Evolutionary conservation across 53 echinoderm and acorn worm genomes (phyloP).

Genomic region (Echinarachnius parma): DNA sequence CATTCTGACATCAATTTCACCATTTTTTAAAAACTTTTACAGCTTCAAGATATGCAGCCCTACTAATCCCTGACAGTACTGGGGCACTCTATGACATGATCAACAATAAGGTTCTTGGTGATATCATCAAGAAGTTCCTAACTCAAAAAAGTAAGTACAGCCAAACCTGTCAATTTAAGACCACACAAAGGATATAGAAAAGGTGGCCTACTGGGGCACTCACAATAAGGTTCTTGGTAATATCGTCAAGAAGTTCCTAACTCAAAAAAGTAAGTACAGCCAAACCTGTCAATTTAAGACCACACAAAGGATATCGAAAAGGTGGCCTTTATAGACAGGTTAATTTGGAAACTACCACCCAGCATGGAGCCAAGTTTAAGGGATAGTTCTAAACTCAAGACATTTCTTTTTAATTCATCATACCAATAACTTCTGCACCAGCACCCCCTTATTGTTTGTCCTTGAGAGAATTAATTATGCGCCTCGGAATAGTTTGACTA

Average conservation of each 20-base stretch:
- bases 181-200: no score
- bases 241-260: conserved; percentile 72
- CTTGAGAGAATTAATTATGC: no score
- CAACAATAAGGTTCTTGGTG: conserved; percentile 52
- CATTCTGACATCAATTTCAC: no score
- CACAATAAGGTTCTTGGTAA: conserved; percentile 53
- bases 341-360: no score
- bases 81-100: conserved; percentile 84
- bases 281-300: background rate
- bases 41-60: conserved; percentile 83
- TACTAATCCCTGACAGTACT: conserved; percentile 71
- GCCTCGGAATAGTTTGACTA: no score
- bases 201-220: conserved; percentile 77
- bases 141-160: conserved; percentile 67
- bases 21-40: background rate
- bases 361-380: no score
- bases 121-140: conserved; percentile 75
- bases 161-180: background rate
- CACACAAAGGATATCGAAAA: no score
- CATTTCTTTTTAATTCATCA: no score
- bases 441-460: no score
- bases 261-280: conserved; percentile 67
- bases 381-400: no score
- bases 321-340: no score
- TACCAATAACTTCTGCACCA: no score